phyloP scores from a whole-genome alignment of 2,113 vertebrate species.

The Columbina picui region DNA sequence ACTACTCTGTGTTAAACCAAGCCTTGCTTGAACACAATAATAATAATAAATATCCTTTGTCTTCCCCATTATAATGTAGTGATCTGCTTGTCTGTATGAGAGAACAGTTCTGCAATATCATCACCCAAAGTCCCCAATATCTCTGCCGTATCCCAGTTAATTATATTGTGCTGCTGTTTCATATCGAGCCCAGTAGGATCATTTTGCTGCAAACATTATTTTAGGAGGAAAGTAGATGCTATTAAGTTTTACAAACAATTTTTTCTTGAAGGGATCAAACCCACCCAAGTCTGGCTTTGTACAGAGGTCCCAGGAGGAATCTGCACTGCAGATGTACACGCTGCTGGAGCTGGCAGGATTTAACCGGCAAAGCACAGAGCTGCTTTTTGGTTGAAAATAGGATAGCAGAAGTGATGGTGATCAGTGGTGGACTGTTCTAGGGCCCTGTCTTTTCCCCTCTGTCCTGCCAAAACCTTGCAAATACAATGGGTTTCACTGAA shows the following conservation, averaged over 20 bases:
- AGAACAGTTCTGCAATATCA: neutral
- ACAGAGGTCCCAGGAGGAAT: neutral
- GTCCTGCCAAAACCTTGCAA: neutral
- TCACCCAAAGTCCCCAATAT: neutral
- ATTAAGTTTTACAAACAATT: neutral
- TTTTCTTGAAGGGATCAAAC: neutral
- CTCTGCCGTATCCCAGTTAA: neutral
- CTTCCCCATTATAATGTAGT: neutral
- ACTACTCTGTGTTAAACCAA: neutral
- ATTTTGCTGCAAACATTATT: neutral
- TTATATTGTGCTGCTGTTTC: neutral
- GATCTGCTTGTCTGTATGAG: neutral
- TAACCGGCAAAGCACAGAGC: neutral
- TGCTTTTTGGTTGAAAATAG: neutral
- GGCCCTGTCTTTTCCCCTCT: neutral
- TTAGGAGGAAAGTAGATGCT: neutral
- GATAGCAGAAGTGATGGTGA: neutral
- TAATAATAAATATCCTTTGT: neutral
- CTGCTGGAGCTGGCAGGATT: neutral
- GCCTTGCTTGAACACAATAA: neutral
- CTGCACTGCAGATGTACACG: neutral
- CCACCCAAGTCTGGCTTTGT: neutral
- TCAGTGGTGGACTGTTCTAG: neutral
- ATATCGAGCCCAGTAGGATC: neutral
- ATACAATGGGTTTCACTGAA: neutral